Base-by-base conservation (phyloP, 2,888 invertebrate genomes). In the Apeira syringaria region DNA sequence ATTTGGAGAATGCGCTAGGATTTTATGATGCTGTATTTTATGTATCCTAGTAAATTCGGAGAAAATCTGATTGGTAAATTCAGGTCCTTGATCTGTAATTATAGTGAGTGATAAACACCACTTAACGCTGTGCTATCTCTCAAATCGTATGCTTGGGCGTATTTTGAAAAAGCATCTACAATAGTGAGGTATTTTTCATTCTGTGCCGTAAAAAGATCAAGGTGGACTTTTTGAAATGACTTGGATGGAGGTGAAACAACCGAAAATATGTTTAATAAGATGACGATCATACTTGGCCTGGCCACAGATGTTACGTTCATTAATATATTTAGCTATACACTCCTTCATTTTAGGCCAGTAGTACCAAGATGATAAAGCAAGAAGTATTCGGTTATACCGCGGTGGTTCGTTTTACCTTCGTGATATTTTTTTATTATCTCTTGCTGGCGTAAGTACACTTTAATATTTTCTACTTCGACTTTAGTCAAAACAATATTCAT, bases 261-360 rank as follows among this genome's bases (percentile, higher is more conserved):
- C 0, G 15, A 15, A 15, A 15, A 2, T 15, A 15, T 13, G 57
- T 27, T 24, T 36, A 1, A 57, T 42, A 0, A 54, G 57, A 10
- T 50, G 39, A 0, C 57, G 15, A 13, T 60, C 57, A 7, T 64
- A 64, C 22, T 59, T 63, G 0, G 48, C 48, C 28, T 53, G 55
- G 0, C 60, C 59, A 11, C 58, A 59, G 0, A 56, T 26, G n/a
- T n/a, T n/a, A 12, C 50, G 46, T 10, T 36, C 39, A 18, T 44
- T 40, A 0, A 64, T 61, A 31, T 34, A 59, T 40, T 61, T 59
- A 3, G 59, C 31, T 1, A 61, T 48, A 0, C 50, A 24, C 0
- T 65, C 58, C 15, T 25, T 55, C 55, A 65, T 55, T 20, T 57
- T 59, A 0, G 62, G 59, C 60, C 62, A 64, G 30, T 45, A 62